phyloP scores from a whole-genome alignment of 2,888 invertebrate genomes.

The Drosophila merina region DNA sequence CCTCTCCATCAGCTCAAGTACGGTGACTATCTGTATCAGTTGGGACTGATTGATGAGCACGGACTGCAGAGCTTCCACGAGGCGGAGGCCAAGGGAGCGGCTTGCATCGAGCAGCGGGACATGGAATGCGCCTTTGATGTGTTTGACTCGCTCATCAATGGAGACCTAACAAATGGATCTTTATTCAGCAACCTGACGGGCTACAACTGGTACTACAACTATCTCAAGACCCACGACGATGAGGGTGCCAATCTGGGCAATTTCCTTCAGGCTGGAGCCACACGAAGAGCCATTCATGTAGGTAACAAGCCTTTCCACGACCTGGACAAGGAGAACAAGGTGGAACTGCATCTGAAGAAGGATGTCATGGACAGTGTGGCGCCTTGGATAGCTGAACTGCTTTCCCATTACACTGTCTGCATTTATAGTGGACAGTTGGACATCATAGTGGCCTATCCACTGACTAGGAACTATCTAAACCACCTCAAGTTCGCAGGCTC shows the following conservation, averaged over 20 bases:
- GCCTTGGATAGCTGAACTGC: conserved; percentile 88
- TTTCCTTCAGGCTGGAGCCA: conserved; percentile 83
- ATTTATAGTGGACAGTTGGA: conserved; percentile 96
- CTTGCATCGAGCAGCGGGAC: conserved; percentile 87
- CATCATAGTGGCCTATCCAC: conserved; percentile 94
- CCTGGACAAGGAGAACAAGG: conserved; percentile 84
- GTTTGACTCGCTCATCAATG: conserved; percentile 89
- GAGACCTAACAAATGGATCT: conserved; percentile 86
- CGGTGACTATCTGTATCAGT: conserved; percentile 91
- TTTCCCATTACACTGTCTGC: conserved; percentile 86
- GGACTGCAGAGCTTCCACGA: conserved; percentile 86
- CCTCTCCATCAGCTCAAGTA: conserved; percentile 91
- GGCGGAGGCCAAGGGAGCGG: conserved; percentile 85
- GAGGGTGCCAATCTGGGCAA: conserved; percentile 84
- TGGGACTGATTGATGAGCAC: conserved; percentile 87
- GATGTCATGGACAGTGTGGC: conserved; percentile 94
- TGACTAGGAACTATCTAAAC: conserved; percentile 91
- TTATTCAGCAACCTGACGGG: conserved; percentile 86
- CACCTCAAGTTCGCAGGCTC: conserved; percentile 89
- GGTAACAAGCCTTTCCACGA: conserved; percentile 90
- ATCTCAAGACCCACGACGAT: conserved; percentile 87
- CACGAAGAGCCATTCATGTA: conserved; percentile 92
- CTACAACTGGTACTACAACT: conserved; percentile 81
- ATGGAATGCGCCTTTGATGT: conserved; percentile 89
- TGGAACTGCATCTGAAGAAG: conserved; percentile 88